Evolutionary conservation across 2,888 invertebrate genomes (phyloP).

Genomic region (Drosophila kuntzei): DNA sequence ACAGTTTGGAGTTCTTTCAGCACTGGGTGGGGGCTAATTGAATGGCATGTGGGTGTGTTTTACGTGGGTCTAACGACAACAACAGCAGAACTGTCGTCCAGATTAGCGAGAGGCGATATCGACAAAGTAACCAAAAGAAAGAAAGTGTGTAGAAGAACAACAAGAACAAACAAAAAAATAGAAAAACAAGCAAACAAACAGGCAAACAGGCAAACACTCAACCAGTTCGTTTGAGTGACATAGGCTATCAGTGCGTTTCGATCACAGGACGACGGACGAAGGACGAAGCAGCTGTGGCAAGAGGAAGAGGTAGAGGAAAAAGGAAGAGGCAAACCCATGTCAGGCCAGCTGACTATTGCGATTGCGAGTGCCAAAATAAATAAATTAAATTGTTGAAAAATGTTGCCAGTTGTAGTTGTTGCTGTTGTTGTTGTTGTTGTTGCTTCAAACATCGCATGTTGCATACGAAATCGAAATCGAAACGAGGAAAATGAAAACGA

Average conservation of each 20-base stretch:
- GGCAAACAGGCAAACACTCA: slow-evolving; percentile 26
- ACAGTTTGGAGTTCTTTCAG: slow-evolving; percentile 1
- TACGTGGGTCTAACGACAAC: slow-evolving; percentile 23
- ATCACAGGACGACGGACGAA: slow-evolving; percentile 42
- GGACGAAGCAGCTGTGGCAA: slow-evolving; percentile 1
- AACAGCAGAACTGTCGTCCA: slow-evolving; percentile 22
- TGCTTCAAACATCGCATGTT: slow-evolving; percentile 51
- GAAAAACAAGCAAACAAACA: slow-evolving; percentile 14
- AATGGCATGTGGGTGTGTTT: slow-evolving; percentile 28
- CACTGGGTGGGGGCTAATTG: slow-evolving; percentile 27
- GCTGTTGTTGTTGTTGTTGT: slow-evolving; percentile 16
- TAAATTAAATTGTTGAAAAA: slow-evolving; percentile 78
- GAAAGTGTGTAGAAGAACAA: slow-evolving; percentile 7
- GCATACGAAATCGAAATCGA: slow-evolving; percentile 68
- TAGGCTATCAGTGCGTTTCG: slow-evolving; percentile 76
- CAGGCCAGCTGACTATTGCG: slow-evolving; percentile 66
- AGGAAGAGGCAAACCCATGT: slow-evolving; percentile 66
- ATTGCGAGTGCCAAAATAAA: slow-evolving; percentile 72
- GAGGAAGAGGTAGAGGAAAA: slow-evolving; percentile 4
- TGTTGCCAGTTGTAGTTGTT: slow-evolving; percentile 59
- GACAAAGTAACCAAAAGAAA: slow-evolving; percentile 24
- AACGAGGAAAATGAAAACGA: slow-evolving; percentile 26
- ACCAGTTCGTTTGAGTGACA: slow-evolving; percentile 69
- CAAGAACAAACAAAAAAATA: neutral
- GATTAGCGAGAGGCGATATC: slow-evolving; percentile 54